These are phyloP conservation scores for Hemistola chrysoprasaria DNA, from an alignment of 2,888 invertebrate species.

Conservation along the genomic window DNA sequence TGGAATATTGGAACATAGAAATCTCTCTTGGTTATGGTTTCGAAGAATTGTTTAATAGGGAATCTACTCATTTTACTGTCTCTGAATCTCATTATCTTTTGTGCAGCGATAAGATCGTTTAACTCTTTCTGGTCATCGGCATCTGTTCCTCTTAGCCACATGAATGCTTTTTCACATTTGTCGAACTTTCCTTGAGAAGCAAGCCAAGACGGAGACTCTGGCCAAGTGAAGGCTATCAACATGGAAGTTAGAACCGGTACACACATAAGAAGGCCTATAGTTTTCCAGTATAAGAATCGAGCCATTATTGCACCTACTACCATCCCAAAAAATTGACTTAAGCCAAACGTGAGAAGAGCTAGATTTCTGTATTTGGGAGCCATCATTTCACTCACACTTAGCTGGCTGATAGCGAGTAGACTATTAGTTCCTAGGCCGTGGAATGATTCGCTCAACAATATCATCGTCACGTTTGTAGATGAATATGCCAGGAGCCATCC, in stretches of 20 bases:
- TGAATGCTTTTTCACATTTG: slow-evolving; percentile 11
- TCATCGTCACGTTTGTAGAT: background rate
- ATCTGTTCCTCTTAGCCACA: slow-evolving; percentile 7
- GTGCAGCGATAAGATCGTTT: slow-evolving; percentile 4
- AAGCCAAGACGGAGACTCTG: slow-evolving; percentile 14
- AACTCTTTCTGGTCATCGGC: slow-evolving; percentile 8
- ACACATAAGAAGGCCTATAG: slow-evolving; percentile 9
- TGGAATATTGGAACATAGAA: slow-evolving; percentile 9
- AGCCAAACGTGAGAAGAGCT: slow-evolving; percentile 5
- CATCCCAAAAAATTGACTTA: slow-evolving; percentile 4
- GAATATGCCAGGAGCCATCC: slow-evolving; percentile 4
- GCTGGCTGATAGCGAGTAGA: slow-evolving; percentile 10
- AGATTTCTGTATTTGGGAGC: slow-evolving; percentile 7
- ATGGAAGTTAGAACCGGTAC: slow-evolving; percentile 10
- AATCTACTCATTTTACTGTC: background rate
- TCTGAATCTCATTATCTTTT: background rate
- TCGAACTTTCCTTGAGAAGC: slow-evolving; percentile 13
- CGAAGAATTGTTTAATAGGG: background rate
- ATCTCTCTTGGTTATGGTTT: slow-evolving; percentile 3
- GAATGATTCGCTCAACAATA: slow-evolving; percentile 6
- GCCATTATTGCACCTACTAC: slow-evolving; percentile 6
- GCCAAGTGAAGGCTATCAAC: slow-evolving; percentile 10
- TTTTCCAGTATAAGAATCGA: slow-evolving; percentile 11
- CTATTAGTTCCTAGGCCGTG: slow-evolving; percentile 9
- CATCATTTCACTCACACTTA: slow-evolving; percentile 11